Evolutionary conservation across 2,888 invertebrate genomes (phyloP).

Genomic region (Eupithecia insigniata): DNA sequence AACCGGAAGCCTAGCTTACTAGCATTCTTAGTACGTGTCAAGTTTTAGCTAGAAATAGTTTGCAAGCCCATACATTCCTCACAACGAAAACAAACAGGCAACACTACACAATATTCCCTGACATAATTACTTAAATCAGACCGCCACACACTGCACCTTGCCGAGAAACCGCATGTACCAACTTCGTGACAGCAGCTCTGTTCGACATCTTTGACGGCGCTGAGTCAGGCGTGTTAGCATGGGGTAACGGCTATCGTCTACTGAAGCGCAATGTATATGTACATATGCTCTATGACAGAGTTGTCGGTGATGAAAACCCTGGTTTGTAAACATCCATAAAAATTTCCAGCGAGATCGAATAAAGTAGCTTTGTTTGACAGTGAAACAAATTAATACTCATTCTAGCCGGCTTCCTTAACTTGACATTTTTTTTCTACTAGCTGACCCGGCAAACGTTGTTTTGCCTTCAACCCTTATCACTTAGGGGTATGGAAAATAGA

Average conservation of each 20-base stretch:
- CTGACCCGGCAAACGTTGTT: no score
- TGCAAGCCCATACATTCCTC: background rate
- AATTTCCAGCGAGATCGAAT: no score
- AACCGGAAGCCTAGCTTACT: background rate
- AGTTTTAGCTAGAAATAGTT: background rate
- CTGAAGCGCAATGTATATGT: slow-evolving; percentile 33
- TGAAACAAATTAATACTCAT: no score
- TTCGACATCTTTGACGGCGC: slow-evolving; percentile 39
- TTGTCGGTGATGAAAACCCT: background rate
- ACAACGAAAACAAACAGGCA: slow-evolving; percentile 18
- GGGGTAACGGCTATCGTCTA: slow-evolving; percentile 26
- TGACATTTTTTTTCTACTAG: no score
- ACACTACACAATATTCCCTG: slow-evolving; percentile 23
- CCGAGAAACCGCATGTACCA: slow-evolving; percentile 33
- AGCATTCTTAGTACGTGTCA: background rate
- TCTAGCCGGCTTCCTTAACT: no score
- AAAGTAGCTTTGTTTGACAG: background rate
- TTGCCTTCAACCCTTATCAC: no score
- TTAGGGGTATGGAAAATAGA: no score
- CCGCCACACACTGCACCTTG: slow-evolving; percentile 22
- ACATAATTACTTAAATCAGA: slow-evolving; percentile 36
- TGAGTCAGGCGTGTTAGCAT: slow-evolving; percentile 60
- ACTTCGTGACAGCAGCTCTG: slow-evolving; percentile 38
- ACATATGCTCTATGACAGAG: slow-evolving; percentile 1
- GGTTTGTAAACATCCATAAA: background rate